These are phyloP conservation scores for Cryptoblepharus egeriae DNA, from an alignment of 2,797 vertebrate genomes.

Conservation along the genomic window DNA sequence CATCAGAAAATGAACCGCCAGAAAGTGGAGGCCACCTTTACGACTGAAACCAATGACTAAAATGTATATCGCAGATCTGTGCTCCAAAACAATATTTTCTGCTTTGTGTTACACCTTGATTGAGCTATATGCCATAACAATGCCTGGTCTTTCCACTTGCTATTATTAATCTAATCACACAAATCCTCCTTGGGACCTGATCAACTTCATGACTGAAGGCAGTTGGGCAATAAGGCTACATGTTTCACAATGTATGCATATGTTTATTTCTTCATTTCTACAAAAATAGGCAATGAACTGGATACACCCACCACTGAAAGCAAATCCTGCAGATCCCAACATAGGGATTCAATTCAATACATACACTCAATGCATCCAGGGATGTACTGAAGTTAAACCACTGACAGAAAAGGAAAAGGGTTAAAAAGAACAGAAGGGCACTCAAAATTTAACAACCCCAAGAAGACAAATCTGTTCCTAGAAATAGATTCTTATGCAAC, in stretches of 20 bases:
- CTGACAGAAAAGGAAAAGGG: not conserved
- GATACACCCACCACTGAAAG: not conserved
- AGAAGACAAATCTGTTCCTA: slow-evolving; percentile 5
- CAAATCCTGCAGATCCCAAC: not conserved
- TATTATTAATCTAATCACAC: not conserved
- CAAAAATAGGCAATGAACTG: not conserved
- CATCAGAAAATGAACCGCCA: too few species aligned
- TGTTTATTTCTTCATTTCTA: not conserved
- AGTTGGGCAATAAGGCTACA: not conserved
- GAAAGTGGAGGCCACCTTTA: too few species aligned
- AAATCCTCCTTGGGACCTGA: too few species aligned
- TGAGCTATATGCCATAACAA: not conserved
- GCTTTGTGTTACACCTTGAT: not conserved
- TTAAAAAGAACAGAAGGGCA: not conserved
- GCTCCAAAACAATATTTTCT: not conserved
- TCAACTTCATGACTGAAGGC: not conserved
- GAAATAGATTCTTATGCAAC: not conserved
- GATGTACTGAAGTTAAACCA: not conserved
- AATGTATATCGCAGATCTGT: not conserved
- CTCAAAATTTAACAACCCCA: not conserved
- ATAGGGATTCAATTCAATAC: too few species aligned
- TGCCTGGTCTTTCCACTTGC: not conserved
- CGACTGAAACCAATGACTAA: too few species aligned
- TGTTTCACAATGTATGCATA: too few species aligned
- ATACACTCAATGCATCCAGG: too few species aligned